phyloP scores from a whole-genome alignment of 2,797 vertebrate species.

The Myripristis murdjan region DNA sequence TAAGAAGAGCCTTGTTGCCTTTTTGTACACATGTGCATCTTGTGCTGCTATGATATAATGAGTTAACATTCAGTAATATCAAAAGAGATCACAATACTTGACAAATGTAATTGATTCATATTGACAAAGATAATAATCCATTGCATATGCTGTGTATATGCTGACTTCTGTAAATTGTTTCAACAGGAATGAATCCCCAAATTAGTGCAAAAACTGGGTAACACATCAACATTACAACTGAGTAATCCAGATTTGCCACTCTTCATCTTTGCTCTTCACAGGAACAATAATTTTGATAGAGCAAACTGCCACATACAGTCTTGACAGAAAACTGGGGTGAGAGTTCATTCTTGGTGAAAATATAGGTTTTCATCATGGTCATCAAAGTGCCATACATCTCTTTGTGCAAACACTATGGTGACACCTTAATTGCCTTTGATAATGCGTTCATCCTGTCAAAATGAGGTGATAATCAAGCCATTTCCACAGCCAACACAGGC shows the following conservation, averaged over 20 bases:
- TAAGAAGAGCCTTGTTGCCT: conserved; percentile 22
- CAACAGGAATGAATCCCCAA: no score
- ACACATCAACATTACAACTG: no score
- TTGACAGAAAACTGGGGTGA: conserved; percentile 66
- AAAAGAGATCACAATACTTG: neutral
- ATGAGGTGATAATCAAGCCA: conserved; percentile 78
- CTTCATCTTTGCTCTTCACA: neutral
- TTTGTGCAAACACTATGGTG: conserved; percentile 67
- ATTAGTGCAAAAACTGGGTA: no score
- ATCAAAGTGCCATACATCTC: conserved; percentile 83
- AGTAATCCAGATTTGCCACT: no score
- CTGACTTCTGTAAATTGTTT: no score
- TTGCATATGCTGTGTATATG: neutral
- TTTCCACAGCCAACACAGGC: conserved; percentile 57
- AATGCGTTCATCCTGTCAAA: conserved; percentile 82
- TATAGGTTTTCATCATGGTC: conserved; percentile 78
- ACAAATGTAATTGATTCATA: neutral
- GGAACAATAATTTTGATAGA: conserved; percentile 9
- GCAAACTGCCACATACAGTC: conserved; percentile 41
- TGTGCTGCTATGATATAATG: neutral
- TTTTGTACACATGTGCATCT: conserved; percentile 25
- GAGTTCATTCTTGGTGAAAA: conserved; percentile 73
- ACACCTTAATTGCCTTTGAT: conserved; percentile 83
- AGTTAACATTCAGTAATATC: neutral
- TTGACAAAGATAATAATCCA: neutral